phyloP scores from a whole-genome alignment of 2,113 vertebrate genomes.

The Elephas maximus region DNA sequence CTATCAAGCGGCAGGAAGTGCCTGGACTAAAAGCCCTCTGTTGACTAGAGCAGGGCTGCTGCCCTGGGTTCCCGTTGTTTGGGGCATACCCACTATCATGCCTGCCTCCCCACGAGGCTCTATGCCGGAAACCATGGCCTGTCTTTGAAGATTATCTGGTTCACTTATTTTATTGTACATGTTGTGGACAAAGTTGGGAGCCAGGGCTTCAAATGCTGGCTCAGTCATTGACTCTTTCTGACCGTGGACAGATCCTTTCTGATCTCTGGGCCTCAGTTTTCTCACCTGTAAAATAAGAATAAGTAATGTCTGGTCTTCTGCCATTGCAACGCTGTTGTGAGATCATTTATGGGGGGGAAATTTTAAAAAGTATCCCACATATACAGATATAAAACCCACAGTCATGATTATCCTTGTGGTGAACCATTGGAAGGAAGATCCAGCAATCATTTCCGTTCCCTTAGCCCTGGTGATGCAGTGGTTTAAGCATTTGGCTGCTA shows the following conservation, averaged over 20 bases:
- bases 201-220: not conserved
- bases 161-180: not conserved
- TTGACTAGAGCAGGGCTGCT: not conserved
- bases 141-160: not conserved
- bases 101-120: not conserved
- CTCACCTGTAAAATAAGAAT: not conserved
- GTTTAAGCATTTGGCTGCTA: too few relatives aligned
- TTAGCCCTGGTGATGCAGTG: too few relatives aligned
- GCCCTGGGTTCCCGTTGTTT: not conserved
- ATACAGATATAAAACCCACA: not conserved
- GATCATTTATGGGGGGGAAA: not conserved
- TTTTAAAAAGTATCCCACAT: not conserved
- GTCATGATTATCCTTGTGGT: not conserved
- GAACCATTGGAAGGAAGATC: not conserved
- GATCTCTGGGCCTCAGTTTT: not conserved
- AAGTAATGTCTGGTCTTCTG: not conserved
- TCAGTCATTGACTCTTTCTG: not conserved
- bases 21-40: not conserved
- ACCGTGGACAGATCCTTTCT: not conserved
- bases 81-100: rapidly evolving
- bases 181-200: not conserved
- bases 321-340: not conserved
- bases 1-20: not conserved
- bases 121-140: not conserved
- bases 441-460: too few relatives aligned